Evolutionary conservation across 2,113 vertebrate genomes (phyloP), one percentile per base, ranked within the genome.

Genomic region (Lipophrys pholis): DNA sequence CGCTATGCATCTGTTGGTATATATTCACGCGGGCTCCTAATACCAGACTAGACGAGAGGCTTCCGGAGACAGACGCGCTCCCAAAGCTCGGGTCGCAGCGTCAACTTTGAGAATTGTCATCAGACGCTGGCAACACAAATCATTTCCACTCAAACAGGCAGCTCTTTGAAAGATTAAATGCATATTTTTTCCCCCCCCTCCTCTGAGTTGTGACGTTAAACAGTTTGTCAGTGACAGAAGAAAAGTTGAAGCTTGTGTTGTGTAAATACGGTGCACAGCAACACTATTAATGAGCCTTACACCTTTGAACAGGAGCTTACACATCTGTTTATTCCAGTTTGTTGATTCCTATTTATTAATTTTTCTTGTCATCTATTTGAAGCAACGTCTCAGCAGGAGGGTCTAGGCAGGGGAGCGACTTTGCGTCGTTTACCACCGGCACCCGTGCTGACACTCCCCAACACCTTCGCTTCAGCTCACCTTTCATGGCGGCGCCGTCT

Each of bases 311-410:
- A 85, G 75, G 70, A 81, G 84, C 73, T 78, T 78, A 84, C 69
- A 82, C 87, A 80, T 90, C 68, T 86, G 77, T 81, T 86, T 73
- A 83, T 86, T 90, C 57, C 36, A 11, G 80, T 84, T 90, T 78
- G 82, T 73, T 83, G 75, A 86, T 69, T 78, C 69, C 82, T 84
- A 74, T 86, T 80, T 83, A 80, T 82, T 81, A 52, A 56, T 83
- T 74, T 84, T 68, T 48, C 62, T 52, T 83, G 85, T 90, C 70
- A 84, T 85, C 79, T 82, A 63, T 80, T 73, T 80, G 82, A 85
- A 80, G 84, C 51, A 51, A 73, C 74, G 38, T 57, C 88, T 75
- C 73, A 72, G 76, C 39, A 3, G 63, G 81, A 55, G 68, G 78
- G 58, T 76, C 48, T 46, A 61, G 2, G 79, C 43, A 5, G 67